Evolutionary conservation across 2,113 vertebrate genomes (phyloP).

Genomic region (Dipodomys spectabilis): DNA sequence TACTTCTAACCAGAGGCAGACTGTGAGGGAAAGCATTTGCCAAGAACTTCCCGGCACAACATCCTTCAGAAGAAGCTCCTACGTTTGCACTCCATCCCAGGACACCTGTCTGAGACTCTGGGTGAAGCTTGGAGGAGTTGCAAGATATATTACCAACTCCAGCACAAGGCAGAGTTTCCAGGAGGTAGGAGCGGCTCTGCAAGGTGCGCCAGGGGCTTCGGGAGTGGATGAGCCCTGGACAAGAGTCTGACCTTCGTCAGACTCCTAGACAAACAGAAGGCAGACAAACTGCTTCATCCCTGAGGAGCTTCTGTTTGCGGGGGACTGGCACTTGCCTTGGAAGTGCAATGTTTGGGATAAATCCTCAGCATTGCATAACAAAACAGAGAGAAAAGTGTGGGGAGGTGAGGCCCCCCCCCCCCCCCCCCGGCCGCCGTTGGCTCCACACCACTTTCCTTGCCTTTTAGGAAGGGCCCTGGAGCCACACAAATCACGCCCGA

Average conservation of each 20-base stretch:
- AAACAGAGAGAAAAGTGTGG: not conserved
- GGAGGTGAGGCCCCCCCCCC: accelerated
- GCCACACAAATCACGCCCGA: accelerated
- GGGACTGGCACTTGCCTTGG: too few relatives aligned
- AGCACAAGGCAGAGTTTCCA: not conserved
- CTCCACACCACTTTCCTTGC: accelerated
- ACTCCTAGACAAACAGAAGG: not conserved
- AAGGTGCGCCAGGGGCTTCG: accelerated
- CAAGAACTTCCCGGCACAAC: constrained; percentile 22
- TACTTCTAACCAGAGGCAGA: constrained; percentile 21
- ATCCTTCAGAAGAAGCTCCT: constrained; percentile 56
- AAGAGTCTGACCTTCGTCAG: too few relatives aligned
- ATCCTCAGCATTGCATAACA: too few relatives aligned
- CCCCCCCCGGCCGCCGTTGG: accelerated
- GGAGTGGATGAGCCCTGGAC: accelerated
- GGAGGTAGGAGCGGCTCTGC: not conserved
- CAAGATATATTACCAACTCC: accelerated
- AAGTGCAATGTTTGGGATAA: too few relatives aligned
- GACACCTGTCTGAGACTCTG: not conserved
- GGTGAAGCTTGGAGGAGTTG: too few relatives aligned
- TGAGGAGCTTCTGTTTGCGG: accelerated
- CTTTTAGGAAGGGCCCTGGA: not conserved
- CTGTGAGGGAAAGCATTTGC: constrained; percentile 21
- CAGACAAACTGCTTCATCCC: accelerated
- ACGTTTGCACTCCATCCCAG: accelerated